phyloP scores from a whole-genome alignment of 2,113 vertebrate species.

The Rhabdomys dilectus region DNA sequence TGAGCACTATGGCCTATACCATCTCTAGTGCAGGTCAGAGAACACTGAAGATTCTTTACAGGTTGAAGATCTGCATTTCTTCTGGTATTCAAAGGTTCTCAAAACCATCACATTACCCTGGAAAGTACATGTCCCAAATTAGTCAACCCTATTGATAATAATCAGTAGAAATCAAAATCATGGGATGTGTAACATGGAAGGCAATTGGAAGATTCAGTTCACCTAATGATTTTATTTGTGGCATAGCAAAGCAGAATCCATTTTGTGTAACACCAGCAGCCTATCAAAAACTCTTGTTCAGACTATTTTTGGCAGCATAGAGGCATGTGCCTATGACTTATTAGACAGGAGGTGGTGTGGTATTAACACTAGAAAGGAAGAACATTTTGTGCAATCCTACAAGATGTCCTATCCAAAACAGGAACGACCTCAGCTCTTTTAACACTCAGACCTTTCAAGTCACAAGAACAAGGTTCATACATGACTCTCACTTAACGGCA shows the following conservation, averaged over 20 bases:
- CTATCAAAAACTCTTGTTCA: constrained; percentile 32
- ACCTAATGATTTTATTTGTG: neutral
- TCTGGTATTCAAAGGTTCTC: neutral
- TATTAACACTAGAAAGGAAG: neutral
- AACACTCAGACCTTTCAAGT: neutral
- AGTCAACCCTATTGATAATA: neutral
- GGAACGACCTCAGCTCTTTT: neutral
- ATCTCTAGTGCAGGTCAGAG: neutral
- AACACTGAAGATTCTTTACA: neutral
- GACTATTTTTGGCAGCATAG: neutral
- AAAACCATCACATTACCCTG: neutral
- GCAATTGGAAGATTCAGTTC: neutral
- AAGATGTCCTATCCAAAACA: neutral
- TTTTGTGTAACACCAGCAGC: constrained; percentile 66
- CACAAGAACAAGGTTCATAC: constrained; percentile 34
- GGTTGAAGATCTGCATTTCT: neutral
- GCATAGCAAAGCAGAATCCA: constrained; percentile 72
- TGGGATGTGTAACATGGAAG: neutral
- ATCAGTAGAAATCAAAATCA: neutral
- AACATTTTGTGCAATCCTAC: neutral
- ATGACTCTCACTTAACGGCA: constrained; percentile 26
- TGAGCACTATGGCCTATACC: rapidly evolving
- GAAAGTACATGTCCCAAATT: neutral
- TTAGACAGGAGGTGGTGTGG: neutral
- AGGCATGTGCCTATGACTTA: neutral